Evolutionary conservation across 2,888 invertebrate genomes (phyloP).

Genomic region (Alitta virens): DNA sequence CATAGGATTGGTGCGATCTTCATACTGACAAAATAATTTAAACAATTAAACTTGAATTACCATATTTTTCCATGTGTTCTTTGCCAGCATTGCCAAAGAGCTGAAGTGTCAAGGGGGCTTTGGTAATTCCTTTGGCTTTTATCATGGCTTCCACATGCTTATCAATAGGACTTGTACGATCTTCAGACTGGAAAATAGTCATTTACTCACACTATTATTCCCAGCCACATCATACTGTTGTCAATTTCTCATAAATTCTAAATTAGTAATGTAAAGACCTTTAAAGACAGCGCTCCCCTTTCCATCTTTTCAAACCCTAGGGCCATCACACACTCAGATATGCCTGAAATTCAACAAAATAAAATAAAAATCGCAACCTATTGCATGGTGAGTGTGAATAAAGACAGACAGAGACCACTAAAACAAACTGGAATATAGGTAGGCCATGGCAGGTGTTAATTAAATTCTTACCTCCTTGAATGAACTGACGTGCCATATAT

Average conservation of each 20-base stretch:
- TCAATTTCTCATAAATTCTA: neutral
- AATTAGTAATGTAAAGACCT: slow-evolving; percentile 41
- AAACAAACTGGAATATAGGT: neutral
- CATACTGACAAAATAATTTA: too few relatives aligned
- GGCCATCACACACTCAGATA: slow-evolving; percentile 84
- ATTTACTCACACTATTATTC: neutral
- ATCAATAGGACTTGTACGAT: slow-evolving; percentile 65
- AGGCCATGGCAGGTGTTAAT: neutral
- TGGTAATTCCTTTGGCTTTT: slow-evolving; percentile 76
- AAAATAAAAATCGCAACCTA: too few relatives aligned
- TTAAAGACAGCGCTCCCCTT: slow-evolving; percentile 77
- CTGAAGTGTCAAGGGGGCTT: slow-evolving; percentile 87
- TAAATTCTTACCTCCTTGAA: slow-evolving; percentile 78
- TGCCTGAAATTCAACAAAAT: slow-evolving; percentile 60
- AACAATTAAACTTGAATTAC: slow-evolving; percentile 39
- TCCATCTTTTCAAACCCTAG: slow-evolving; percentile 99
- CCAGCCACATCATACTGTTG: neutral
- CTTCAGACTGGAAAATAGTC: slow-evolving; percentile 53
- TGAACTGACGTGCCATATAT: slow-evolving; percentile 82
- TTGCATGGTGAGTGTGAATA: too few relatives aligned
- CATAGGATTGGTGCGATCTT: slow-evolving; percentile 60
- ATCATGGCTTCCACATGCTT: slow-evolving; percentile 83
- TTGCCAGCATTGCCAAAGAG: slow-evolving; percentile 94
- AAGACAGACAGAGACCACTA: too few relatives aligned
- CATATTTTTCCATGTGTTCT: slow-evolving; percentile 95